Evolutionary conservation across 2,113 vertebrate genomes (phyloP).

Genomic region (Emydocephalus ijimae): DNA sequence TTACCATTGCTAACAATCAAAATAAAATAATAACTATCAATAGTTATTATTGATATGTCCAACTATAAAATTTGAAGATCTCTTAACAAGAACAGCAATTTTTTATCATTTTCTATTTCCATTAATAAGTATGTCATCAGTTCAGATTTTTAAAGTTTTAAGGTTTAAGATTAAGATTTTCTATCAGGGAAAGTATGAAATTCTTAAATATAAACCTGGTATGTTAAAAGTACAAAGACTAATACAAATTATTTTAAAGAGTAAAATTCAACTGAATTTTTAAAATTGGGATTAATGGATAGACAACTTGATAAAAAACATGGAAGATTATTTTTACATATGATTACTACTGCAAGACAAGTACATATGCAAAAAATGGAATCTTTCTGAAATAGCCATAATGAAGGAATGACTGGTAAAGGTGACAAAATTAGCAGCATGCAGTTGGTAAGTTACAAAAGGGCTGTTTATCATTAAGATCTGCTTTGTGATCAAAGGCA

Average conservation of each 20-base stretch:
- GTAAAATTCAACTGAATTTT: neutral
- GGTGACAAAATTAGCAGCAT: no score
- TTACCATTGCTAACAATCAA: neutral
- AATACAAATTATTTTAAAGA: neutral
- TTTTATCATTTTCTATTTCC: neutral
- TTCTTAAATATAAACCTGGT: neutral
- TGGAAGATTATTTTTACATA: no score
- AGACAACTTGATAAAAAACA: neutral
- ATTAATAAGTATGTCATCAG: neutral
- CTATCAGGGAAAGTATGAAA: neutral
- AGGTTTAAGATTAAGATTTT: no score
- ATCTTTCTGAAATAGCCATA: no score
- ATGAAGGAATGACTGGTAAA: no score
- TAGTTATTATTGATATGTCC: neutral
- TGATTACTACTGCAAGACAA: no score
- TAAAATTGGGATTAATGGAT: neutral
- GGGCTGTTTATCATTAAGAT: no score
- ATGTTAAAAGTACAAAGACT: neutral
- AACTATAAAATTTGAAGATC: neutral
- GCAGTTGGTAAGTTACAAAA: no score
- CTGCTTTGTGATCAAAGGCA: no score
- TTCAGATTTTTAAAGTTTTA: neutral
- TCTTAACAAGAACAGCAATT: neutral
- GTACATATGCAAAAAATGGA: no score
- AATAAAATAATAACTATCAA: neutral